Base-by-base conservation (phyloP, 2,888 invertebrate species). In the Noctua janthina region DNA sequence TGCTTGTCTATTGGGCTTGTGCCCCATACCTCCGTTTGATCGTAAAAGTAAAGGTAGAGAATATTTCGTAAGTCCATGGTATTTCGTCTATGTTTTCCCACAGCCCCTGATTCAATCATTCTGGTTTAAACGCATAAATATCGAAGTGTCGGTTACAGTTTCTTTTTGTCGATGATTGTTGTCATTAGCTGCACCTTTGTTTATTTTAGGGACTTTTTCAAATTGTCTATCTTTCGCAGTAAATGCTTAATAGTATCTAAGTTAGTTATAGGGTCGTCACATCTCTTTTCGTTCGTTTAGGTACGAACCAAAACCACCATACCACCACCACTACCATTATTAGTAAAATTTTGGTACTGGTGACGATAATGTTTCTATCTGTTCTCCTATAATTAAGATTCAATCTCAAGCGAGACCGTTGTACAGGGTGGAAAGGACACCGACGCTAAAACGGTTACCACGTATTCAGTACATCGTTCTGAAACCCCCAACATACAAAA, bases 131-230 rank as follows among this genome's bases (percentile, higher is more conserved):
- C 29, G 29, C 29, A 29, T 29, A 29, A 29, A 29, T 56, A 67
- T 67, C 20, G 13, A 49, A 56, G 15, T 20, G 5, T 20, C 66
- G n/a, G 7, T 56, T 35, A 49, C 17, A 54, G 13, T 49, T 79
- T 66, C 1, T 73, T 81, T 81, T 82, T 46, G 43, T 62, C 62
- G 35, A 74, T 74, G 62, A 6, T 46, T 29, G 39, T 15, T 35
- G 8, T 39, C 39, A 39, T 64, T 64, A n/a, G 46, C 35, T 5
- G 1, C 2, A 39, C 35, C 39, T 62, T 81, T 76, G 82, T 83
- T 62, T 83, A 83, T 83, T 35, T 20, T 2, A 13, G 85, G 83
- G 85, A 11, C 66, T 85, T 83, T 85, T 81, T 68, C 29, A 72
- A 23, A 43, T 68, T 20, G 8, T 5, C 15, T 20, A 43, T 23